A percentile compares a stretch with the other conserved stretches of the same genome.
phyloP scores from a whole-genome alignment of 2,113 vertebrate species.

The Lichenostomus cassidix region DNA sequence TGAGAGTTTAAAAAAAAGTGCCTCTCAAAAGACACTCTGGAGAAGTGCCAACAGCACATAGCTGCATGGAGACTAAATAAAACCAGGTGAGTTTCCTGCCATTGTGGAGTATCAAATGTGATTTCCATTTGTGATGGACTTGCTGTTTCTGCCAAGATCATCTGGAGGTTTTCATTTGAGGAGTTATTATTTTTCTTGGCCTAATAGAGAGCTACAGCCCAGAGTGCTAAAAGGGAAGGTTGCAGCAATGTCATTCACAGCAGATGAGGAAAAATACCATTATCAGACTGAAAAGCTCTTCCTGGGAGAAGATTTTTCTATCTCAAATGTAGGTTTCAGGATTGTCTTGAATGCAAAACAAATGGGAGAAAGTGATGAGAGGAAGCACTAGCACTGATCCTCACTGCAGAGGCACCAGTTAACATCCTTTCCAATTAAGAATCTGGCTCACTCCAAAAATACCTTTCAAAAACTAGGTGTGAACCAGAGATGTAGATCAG shows the following conservation, averaged over 20 bases:
- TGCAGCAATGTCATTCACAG: background rate
- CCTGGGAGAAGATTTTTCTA: background rate
- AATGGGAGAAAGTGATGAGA: background rate
- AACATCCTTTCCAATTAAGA: background rate
- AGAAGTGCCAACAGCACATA: slow-evolving; percentile 36
- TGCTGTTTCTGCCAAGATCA: slow-evolving; percentile 47
- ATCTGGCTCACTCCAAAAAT: background rate
- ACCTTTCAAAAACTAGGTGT: background rate
- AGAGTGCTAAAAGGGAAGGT: background rate
- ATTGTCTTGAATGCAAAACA: background rate
- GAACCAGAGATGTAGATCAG: background rate
- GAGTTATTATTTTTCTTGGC: slow-evolving; percentile 45
- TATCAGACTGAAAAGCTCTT: background rate
- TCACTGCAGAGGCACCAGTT: background rate
- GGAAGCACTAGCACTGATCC: background rate
- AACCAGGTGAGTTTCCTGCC: slow-evolving; percentile 68
- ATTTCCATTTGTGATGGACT: slow-evolving; percentile 61
- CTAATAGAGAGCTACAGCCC: background rate
- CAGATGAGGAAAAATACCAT: background rate
- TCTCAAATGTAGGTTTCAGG: background rate
- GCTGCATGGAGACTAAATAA: slow-evolving; percentile 55
- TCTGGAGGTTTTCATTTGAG: slow-evolving; percentile 46
- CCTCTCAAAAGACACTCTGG: background rate
- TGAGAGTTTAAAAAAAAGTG: background rate
- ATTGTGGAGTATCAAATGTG: slow-evolving; percentile 55